A percentile compares a stretch with the other conserved stretches of the same genome.
Conservation (phyloP, 2,113 vertebrate species). For the Nyctibius bracteatus region DNA sequence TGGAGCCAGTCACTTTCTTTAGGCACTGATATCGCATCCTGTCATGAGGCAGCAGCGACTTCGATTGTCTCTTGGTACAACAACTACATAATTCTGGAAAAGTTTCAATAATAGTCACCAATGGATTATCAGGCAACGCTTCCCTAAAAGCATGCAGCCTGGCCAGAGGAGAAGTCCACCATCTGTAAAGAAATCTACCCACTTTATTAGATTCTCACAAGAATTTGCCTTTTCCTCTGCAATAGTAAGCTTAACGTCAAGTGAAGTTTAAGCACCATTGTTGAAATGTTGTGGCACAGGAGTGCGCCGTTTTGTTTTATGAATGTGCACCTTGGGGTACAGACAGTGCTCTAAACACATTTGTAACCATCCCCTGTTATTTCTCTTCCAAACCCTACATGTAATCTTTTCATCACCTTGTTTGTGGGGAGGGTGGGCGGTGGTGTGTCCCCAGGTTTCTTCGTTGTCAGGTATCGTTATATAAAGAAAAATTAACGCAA, state of each 20-base stretch:
- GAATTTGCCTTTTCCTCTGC: neutral
- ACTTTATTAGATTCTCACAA: neutral
- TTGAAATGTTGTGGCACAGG: neutral
- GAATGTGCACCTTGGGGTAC: neutral
- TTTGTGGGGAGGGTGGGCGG: too few relatives aligned
- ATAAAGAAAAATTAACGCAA: slow-evolving; percentile 3
- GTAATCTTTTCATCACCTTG: neutral
- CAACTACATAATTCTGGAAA: neutral
- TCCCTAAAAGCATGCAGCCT: neutral
- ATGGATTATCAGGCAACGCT: neutral
- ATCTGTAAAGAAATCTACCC: neutral
- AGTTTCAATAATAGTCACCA: neutral
- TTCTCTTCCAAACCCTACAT: neutral
- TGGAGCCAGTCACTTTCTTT: neutral
- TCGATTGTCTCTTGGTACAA: neutral
- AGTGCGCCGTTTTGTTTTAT: neutral
- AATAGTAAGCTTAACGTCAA: neutral
- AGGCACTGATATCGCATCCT: neutral
- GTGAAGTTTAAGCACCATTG: neutral
- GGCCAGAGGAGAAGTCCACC: neutral
- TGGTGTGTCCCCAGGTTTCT: neutral
- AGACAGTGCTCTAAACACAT: neutral
- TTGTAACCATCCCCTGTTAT: neutral
- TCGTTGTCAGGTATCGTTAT: neutral
- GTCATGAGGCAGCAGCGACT: neutral